Conservation (phyloP, 2,113 vertebrate genomes). For the Prunella fulvescens region DNA sequence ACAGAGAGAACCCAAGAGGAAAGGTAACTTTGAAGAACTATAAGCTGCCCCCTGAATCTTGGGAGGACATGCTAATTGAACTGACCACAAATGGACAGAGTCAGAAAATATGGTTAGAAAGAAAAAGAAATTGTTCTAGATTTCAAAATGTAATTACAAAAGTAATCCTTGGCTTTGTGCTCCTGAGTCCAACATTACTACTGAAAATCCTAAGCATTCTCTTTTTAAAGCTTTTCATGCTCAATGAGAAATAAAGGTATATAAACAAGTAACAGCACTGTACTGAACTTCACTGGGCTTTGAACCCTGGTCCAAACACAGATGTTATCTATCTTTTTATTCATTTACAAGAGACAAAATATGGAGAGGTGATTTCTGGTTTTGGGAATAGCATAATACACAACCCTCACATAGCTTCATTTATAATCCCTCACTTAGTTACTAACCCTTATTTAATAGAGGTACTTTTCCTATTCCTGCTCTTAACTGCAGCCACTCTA, state of each 20-base stretch:
- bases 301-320: background rate
- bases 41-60: background rate
- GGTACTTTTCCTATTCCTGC: background rate
- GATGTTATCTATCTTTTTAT: background rate
- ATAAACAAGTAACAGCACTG: background rate
- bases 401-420: background rate
- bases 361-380: background rate
- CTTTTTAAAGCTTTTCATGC: background rate
- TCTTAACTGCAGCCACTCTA: background rate
- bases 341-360: background rate
- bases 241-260: background rate
- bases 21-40: background rate
- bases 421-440: background rate
- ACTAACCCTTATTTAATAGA: background rate
- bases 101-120: background rate
- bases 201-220: background rate
- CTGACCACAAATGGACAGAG: background rate
- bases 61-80: background rate
- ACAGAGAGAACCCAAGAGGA: background rate
- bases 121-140: background rate
- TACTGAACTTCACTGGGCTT: background rate
- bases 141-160: background rate
- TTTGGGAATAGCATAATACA: background rate
- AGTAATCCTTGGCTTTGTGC: background rate
- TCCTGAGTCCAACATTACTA: background rate